phyloP scores from a whole-genome alignment of 2,113 vertebrate species.

The Macquaria australasica region DNA sequence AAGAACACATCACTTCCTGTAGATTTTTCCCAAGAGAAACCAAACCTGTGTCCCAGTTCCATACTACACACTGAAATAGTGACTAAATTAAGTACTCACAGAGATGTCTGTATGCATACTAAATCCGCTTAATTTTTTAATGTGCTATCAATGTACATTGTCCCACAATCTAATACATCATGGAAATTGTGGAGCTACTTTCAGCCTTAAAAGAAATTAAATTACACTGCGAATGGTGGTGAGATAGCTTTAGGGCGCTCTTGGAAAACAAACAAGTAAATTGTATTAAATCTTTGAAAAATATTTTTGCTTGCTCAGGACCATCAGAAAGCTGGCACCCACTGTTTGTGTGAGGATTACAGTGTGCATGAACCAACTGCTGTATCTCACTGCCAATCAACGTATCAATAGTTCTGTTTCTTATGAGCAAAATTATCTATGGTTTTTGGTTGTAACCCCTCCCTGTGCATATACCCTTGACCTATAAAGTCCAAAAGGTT shows the following conservation, averaged over 20 bases:
- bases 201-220: background rate
- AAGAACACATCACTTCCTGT: background rate
- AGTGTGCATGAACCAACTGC: background rate
- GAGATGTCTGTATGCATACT: background rate
- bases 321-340: background rate
- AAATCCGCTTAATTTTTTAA: background rate
- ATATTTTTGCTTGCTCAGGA: background rate
- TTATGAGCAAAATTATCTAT: background rate
- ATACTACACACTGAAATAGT: background rate
- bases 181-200: background rate
- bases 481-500: too few relatives aligned
- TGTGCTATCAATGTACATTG: background rate
- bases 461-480: background rate
- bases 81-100: background rate
- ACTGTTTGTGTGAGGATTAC: slow-evolving; percentile 17
- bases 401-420: background rate
- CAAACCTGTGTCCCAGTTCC: background rate
- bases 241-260: background rate
- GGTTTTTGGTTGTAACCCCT: background rate
- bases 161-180: background rate
- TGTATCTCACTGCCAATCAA: background rate
- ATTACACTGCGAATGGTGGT: background rate
- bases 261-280: slow-evolving; percentile 10
- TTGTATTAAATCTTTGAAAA: background rate
- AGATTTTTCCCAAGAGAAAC: background rate